These are phyloP conservation scores for Fissipunctia ypsillon DNA, from an alignment of 2,888 invertebrate genomes.

Conservation along the genomic window DNA sequence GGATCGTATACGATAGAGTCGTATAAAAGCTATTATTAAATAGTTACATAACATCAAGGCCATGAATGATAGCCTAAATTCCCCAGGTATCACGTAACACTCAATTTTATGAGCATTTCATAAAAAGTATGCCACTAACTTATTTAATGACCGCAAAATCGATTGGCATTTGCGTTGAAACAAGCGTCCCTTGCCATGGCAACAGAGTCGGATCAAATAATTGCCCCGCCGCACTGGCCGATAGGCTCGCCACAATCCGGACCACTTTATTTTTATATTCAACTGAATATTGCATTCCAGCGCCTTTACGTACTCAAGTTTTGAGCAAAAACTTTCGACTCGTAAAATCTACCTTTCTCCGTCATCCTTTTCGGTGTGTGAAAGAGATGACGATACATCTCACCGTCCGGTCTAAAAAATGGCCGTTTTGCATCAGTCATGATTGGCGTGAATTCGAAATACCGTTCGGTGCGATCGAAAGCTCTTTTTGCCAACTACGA, in stretches of 20 bases:
- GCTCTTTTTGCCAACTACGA: slow-evolving; percentile 66
- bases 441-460: slow-evolving; percentile 78
- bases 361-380: slow-evolving; percentile 37
- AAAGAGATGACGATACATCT: slow-evolving; percentile 43
- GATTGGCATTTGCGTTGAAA: slow-evolving; percentile 65
- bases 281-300: slow-evolving; percentile 80
- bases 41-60: slow-evolving; percentile 35
- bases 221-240: slow-evolving; percentile 71
- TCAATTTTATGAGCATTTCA: slow-evolving; percentile 57
- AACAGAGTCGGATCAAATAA: slow-evolving; percentile 80
- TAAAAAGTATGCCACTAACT: slow-evolving; percentile 61
- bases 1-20: no score
- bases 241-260: slow-evolving; percentile 75
- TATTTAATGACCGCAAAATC: slow-evolving; percentile 67
- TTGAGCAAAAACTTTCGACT: slow-evolving; percentile 70
- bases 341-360: slow-evolving; percentile 54
- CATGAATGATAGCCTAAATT: slow-evolving; percentile 31
- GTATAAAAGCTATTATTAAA: slow-evolving; percentile 20
- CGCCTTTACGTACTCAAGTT: slow-evolving; percentile 66
- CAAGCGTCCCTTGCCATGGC: slow-evolving; percentile 78
- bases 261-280: slow-evolving; percentile 75
- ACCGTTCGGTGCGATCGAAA: slow-evolving; percentile 68
- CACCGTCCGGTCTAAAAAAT: slow-evolving; percentile 26
- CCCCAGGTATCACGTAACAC: slow-evolving; percentile 49
- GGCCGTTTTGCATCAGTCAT: slow-evolving; percentile 68